These are phyloP conservation scores for Cariama cristata DNA, from an alignment of 2,113 vertebrate genomes.

Conservation along the genomic window DNA sequence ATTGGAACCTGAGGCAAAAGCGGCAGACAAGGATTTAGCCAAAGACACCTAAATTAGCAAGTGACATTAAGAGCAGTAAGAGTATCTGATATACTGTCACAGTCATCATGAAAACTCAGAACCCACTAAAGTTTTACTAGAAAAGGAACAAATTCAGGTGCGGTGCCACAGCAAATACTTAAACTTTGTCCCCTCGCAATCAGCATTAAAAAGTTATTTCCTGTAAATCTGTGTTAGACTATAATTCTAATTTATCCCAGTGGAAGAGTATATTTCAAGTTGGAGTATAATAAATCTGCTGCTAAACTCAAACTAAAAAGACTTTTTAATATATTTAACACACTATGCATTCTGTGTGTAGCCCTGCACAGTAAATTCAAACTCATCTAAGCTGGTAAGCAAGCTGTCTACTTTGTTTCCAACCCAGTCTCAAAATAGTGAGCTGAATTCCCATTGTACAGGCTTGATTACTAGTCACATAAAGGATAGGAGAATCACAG, in stretches of 20 bases:
- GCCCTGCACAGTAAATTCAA: background rate
- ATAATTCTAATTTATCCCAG: background rate
- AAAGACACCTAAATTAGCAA: background rate
- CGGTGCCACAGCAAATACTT: background rate
- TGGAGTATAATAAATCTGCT: background rate
- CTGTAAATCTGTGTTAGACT: background rate
- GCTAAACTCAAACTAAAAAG: background rate
- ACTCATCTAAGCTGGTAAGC: background rate
- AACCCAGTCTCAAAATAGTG: background rate
- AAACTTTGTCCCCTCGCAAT: background rate
- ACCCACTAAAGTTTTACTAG: background rate
- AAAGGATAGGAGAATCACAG: background rate
- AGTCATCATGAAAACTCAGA: background rate
- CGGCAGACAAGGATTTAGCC: background rate
- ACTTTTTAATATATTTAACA: background rate
- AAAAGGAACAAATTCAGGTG: background rate
- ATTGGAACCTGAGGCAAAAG: background rate
- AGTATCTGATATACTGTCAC: background rate
- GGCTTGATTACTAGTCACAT: background rate
- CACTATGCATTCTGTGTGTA: background rate
- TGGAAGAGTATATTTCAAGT: background rate
- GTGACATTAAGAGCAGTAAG: background rate
- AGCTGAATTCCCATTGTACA: background rate
- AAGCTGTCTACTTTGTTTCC: background rate
- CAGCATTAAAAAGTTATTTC: background rate